A percentile compares a stretch with the other conserved stretches of the same genome.
Evolutionary conservation across 30 jellyfish, hydroid and myxozoan genomes (phyloP).

Genomic region (Turritopsis dohrnii): DNA sequence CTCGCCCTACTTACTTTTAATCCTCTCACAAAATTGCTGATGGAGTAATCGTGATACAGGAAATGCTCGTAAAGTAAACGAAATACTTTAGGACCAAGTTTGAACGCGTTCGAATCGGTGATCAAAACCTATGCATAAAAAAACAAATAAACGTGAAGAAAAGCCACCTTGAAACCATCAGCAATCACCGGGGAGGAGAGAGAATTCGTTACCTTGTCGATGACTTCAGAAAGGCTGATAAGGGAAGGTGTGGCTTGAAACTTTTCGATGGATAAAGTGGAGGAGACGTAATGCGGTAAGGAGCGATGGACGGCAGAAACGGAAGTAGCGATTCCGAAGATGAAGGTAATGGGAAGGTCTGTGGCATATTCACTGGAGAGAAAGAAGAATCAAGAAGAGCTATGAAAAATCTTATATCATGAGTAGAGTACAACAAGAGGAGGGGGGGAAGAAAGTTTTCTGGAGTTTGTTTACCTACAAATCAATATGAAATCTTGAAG

Average conservation of each 20-base stretch:
- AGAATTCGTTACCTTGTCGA: constrained; percentile 67
- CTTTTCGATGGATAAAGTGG: constrained; percentile 57
- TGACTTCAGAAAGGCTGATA: constrained; percentile 56
- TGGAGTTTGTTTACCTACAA: constrained; percentile 41
- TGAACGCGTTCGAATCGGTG: constrained; percentile 52
- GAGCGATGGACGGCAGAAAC: constrained; percentile 61
- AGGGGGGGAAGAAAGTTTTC: not conserved
- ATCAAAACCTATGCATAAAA: constrained; percentile 48
- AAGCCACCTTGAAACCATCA: not conserved
- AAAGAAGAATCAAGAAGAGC: not conserved
- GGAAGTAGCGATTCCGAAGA: constrained; percentile 83
- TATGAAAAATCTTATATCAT: not conserved
- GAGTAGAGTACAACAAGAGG: not conserved
- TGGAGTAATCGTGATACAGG: constrained; percentile 75
- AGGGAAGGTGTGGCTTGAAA: constrained; percentile 86
- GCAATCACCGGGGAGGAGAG: not conserved
- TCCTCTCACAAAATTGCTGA: constrained; percentile 62
- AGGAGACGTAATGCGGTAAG: constrained; percentile 73
- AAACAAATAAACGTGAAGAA: not conserved
- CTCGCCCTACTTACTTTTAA: constrained; percentile 44
- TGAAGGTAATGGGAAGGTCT: constrained; percentile 55
- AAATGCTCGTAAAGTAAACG: constrained; percentile 67
- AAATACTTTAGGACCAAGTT: constrained; percentile 73
- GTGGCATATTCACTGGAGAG: constrained; percentile 50
- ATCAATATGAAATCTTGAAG: constrained; percentile 75